Evolutionary conservation across 2,797 vertebrate species (phyloP).

Genomic region (Taeniopygia guttata): DNA sequence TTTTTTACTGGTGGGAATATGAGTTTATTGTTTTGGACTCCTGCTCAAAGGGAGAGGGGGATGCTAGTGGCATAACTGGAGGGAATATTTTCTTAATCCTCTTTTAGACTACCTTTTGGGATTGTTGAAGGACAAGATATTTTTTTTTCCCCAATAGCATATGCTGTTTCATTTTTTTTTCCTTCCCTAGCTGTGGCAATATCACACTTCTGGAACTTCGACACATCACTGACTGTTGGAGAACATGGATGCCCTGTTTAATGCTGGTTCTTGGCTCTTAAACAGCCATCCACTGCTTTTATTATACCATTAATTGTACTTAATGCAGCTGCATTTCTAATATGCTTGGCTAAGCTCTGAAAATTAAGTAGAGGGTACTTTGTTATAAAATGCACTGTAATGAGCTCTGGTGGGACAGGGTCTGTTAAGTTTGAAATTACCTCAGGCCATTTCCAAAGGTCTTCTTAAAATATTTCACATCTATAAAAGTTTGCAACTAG

Average conservation of each 20-base stretch:
- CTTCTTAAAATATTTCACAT: conserved; percentile 78
- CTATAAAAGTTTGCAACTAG: conserved; percentile 81
- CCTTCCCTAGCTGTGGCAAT: conserved; percentile 14
- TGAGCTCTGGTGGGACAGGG: conserved; percentile 91
- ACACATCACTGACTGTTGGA: conserved; percentile 66
- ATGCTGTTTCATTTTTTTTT: not conserved
- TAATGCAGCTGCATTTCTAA: conserved; percentile 85
- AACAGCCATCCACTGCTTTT: conserved; percentile 83
- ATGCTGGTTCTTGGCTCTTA: conserved; percentile 80
- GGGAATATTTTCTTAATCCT: conserved; percentile 66
- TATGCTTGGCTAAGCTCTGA: conserved; percentile 83
- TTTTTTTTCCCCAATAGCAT: not conserved
- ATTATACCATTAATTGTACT: conserved; percentile 89
- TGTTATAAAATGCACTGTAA: conserved; percentile 91
- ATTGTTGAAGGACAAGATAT: conserved; percentile 59
- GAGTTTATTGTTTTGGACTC: conserved; percentile 60
- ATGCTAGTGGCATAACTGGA: conserved; percentile 74
- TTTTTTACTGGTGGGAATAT: conserved; percentile 40
- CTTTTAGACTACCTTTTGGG: conserved; percentile 12
- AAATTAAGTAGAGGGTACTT: conserved; percentile 88
- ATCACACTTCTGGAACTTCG: conserved; percentile 48
- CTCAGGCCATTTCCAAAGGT: conserved; percentile 83
- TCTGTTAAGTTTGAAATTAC: conserved; percentile 90
- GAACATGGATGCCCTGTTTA: conserved; percentile 75
- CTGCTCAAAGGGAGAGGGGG: conserved; percentile 43